phyloP scores from a whole-genome alignment of 2,888 invertebrate genomes.

The Pristionchus japonicus region DNA sequence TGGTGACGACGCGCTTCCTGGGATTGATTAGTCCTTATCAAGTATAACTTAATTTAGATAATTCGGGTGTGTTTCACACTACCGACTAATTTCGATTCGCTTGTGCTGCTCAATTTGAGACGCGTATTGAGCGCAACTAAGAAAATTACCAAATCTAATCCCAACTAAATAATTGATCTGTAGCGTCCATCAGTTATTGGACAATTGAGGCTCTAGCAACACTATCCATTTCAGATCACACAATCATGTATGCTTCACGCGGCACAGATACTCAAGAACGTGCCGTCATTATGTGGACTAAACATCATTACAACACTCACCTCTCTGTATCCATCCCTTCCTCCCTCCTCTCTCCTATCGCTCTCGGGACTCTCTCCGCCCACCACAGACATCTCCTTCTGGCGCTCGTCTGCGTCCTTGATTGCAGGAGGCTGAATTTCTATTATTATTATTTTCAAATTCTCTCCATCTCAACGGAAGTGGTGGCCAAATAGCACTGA shows the following conservation, averaged over 20 bases:
- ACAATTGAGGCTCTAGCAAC: no score
- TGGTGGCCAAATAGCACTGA: no score
- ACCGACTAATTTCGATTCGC: no score
- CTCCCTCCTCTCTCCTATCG: constrained; percentile 2
- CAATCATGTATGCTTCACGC: no score
- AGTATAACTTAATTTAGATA: background rate
- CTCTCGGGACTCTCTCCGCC: constrained; percentile 39
- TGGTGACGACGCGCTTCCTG: constrained; percentile 31
- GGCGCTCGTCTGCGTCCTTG: constrained; percentile 52
- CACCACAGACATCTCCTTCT: constrained; percentile 19
- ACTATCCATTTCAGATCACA: no score
- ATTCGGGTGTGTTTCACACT: background rate
- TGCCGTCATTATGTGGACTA: background rate
- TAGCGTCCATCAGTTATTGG: no score
- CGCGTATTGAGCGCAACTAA: no score
- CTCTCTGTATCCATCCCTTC: constrained; percentile 33
- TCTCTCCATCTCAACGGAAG: background rate
- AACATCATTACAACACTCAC: no score
- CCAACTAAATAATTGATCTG: no score
- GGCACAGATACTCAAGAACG: no score
- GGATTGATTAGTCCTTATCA: background rate
- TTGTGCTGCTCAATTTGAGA: no score
- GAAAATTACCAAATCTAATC: no score
- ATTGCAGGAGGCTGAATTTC: constrained; percentile 49
- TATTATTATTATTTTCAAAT: background rate